These are phyloP conservation scores for Conus ventricosus DNA, from an alignment of 1,140 invertebrate genomes.

Conservation along the genomic window DNA sequence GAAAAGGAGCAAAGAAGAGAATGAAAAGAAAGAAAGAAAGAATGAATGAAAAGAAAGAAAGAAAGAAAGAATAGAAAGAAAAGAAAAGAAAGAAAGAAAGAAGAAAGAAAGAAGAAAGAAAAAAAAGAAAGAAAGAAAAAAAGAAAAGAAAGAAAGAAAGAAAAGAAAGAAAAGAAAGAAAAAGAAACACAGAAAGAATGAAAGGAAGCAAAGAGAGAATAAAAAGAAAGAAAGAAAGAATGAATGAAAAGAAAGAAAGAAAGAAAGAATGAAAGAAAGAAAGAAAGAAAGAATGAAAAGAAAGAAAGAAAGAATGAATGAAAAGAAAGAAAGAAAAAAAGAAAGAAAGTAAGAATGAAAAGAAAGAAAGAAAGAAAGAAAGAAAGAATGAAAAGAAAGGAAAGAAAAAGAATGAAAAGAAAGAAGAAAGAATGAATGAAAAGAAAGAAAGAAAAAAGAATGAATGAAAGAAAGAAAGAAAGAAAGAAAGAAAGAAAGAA, in stretches of 20 bases:
- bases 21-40: constrained; percentile 2
- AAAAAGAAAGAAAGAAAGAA: constrained; percentile 2
- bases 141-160: background rate
- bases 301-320: background rate
- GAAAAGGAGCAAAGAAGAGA: no score
- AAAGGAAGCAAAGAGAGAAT: no score
- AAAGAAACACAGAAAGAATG: no score
- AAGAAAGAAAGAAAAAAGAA: no score
- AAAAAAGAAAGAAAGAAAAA: no score
- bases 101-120: no score
- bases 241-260: no score
- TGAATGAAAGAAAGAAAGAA: background rate
- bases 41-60: no score
- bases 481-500: background rate
- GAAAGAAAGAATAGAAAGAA: no score
- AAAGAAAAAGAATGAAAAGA: background rate
- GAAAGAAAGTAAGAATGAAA: background rate
- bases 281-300: background rate
- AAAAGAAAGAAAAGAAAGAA: no score
- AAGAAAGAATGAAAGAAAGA: background rate
- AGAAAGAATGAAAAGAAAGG: background rate
- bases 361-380: constrained; percentile 3
- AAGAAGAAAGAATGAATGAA: background rate
- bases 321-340: no score
- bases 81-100: constrained; percentile 2